Percentiles rank a stretch among this genome's conserved stretches.
Evolutionary conservation across 2,888 invertebrate species (phyloP).

Genomic region (Mythimna impura): DNA sequence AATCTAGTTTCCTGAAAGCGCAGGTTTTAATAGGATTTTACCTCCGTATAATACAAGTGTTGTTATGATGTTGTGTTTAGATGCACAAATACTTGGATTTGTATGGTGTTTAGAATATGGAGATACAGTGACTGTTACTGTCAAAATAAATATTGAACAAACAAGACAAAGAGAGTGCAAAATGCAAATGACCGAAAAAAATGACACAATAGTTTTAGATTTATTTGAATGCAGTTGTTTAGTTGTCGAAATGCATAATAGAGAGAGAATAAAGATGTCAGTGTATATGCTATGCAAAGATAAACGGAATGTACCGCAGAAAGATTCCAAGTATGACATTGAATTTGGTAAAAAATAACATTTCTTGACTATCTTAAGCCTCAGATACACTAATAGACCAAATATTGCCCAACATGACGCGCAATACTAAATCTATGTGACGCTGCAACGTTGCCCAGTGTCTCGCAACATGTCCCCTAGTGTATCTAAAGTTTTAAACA

Average conservation of each 20-base stretch:
- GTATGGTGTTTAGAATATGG: not conserved
- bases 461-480: too few relatives aligned
- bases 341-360: too few relatives aligned
- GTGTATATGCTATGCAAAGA: too few relatives aligned
- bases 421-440: too few relatives aligned
- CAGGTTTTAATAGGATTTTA: conserved; percentile 31
- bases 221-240: not conserved
- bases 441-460: too few relatives aligned
- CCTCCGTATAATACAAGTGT: not conserved
- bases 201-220: not conserved
- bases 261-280: not conserved
- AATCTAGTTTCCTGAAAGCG: conserved; percentile 26
- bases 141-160: not conserved
- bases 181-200: not conserved
- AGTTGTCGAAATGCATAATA: not conserved
- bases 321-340: too few relatives aligned
- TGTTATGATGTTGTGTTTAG: not conserved
- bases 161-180: not conserved
- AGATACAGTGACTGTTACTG: not conserved
- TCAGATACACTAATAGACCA: too few relatives aligned
- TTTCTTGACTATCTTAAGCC: too few relatives aligned
- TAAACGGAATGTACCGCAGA: too few relatives aligned
- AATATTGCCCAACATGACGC: too few relatives aligned
- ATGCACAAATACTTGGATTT: not conserved
- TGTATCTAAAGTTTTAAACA: too few relatives aligned